These are phyloP conservation scores for Cetoscarus ocellatus DNA, from an alignment of 2,797 vertebrate genomes.

Conservation along the genomic window DNA sequence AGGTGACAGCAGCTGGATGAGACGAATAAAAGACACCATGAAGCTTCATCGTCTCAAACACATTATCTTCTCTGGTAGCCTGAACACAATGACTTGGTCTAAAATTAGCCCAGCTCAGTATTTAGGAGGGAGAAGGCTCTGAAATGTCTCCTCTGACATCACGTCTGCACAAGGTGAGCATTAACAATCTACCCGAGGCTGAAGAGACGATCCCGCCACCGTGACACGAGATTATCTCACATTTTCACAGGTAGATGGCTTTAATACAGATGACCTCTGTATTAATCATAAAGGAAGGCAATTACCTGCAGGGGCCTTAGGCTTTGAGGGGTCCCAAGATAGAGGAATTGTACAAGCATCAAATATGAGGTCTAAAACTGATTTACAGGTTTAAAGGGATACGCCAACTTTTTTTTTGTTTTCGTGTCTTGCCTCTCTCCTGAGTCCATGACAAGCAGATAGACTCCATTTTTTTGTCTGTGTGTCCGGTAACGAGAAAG, in stretches of 20 bases:
- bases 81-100: conserved; percentile 9
- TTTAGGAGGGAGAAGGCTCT: conserved; percentile 20
- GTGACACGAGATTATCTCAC: conserved; percentile 32
- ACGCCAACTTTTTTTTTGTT: too few species aligned
- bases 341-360: too few species aligned
- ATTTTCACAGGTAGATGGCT: conserved; percentile 6
- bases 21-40: not conserved
- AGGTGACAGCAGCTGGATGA: not conserved
- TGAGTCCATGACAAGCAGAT: too few species aligned
- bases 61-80: not conserved
- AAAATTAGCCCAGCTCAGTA: conserved; percentile 36
- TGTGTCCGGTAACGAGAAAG: too few species aligned
- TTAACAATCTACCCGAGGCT: not conserved
- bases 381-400: too few species aligned
- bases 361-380: too few species aligned
- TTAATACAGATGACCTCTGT: too few species aligned
- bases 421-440: too few species aligned
- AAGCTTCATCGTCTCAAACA: conserved; percentile 8
- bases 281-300: too few species aligned
- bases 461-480: too few species aligned
- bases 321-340: too few species aligned
- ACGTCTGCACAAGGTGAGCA: conserved; percentile 23
- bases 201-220: not conserved
- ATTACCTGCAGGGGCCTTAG: too few species aligned
- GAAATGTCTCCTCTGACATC: conserved; percentile 14